Base-by-base conservation (phyloP, 2,888 invertebrate species). In the Latrodectus elegans region DNA sequence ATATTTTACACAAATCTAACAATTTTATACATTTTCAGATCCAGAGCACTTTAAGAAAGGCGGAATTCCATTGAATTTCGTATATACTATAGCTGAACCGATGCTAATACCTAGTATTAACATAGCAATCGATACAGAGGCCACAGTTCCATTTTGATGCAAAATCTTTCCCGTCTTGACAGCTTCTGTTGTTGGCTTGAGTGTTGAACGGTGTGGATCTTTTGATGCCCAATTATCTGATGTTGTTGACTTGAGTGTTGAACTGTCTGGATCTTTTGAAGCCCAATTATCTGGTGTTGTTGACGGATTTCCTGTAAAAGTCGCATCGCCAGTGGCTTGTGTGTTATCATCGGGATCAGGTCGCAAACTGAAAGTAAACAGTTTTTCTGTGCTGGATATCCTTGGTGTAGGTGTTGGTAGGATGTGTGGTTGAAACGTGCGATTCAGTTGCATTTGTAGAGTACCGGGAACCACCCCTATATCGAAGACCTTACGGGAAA, bases 101-200 rank as follows among this genome's bases (percentile, higher is more conserved):
- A 88, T 52, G 15, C 77, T 60, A 8, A 88, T 68, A 0, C 88
- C 88, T 14, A 88, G 70, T n/a, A 85, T 10, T 22, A 88, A 11
- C 88, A 88, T 85, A 10, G 81, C 81, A 4, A 88, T 71, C 12
- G 82, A 77, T 15, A 85, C 77, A 6, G 60, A 77, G 11, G 84
- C 88, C 55, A 88, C 84, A 3, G 84, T 38, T 1, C 77, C 81
- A 9, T 68, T 26, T n/a, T 71, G 60, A 49, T 88, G 73, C 14
- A 73, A 78, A 12, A 2, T 70, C 17, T 6, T 2, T 8, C 49
- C 26, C 17, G 12, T 22, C 9, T 74, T 60, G 65, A 65, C 0
- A 6, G 4, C 0, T 14, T 10, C 38, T 26, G 8, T 52, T 55
- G 68, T 70, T 49, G 68, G 55, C 17, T 68, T 22, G 0, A 8